These are phyloP conservation scores for Eupithecia insigniata DNA, from an alignment of 2,888 invertebrate species.

Conservation along the genomic window DNA sequence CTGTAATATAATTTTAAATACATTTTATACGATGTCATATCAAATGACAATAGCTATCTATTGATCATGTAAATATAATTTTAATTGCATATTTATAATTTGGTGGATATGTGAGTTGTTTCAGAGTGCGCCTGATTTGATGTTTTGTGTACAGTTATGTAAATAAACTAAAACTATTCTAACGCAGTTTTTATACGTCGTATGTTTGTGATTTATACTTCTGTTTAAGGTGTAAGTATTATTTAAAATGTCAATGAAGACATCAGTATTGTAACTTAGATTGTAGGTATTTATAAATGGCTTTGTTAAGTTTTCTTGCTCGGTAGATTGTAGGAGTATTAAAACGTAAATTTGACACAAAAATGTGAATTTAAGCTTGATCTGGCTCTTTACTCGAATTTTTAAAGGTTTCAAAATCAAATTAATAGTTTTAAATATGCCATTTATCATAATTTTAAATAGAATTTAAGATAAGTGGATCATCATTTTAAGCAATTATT, in stretches of 20 bases:
- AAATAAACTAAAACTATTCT: slow-evolving; percentile 54
- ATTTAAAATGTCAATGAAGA: slow-evolving; percentile 63
- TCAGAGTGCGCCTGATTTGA: slow-evolving; percentile 51
- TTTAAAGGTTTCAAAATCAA: slow-evolving; percentile 3
- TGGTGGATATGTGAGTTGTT: slow-evolving; percentile 57
- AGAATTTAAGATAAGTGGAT: slow-evolving; percentile 31
- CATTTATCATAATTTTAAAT: slow-evolving; percentile 33
- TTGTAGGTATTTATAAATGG: slow-evolving; percentile 65
- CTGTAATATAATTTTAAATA: slow-evolving; percentile 59
- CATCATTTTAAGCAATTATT: slow-evolving; percentile 24
- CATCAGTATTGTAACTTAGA: slow-evolving; percentile 74
- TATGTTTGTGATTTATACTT: slow-evolving; percentile 67
- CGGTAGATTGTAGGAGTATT: slow-evolving; percentile 23
- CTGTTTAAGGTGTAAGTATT: slow-evolving; percentile 64
- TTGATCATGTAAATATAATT: slow-evolving; percentile 73
- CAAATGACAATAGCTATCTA: slow-evolving; percentile 57
- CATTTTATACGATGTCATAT: slow-evolving; percentile 55
- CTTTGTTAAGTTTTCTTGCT: slow-evolving; percentile 38
- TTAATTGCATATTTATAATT: slow-evolving; percentile 69
- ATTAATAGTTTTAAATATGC: slow-evolving; percentile 29
- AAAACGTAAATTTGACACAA: slow-evolving; percentile 13
- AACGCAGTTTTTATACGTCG: slow-evolving; percentile 46
- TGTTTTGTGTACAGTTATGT: slow-evolving; percentile 67
- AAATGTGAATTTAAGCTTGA: slow-evolving; percentile 22
- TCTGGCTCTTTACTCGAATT: slow-evolving; percentile 35